Percentiles rank a stretch among this genome's conserved stretches.
Evolutionary conservation across 2,113 vertebrate genomes (phyloP).

Genomic region (Pitta sordida): DNA sequence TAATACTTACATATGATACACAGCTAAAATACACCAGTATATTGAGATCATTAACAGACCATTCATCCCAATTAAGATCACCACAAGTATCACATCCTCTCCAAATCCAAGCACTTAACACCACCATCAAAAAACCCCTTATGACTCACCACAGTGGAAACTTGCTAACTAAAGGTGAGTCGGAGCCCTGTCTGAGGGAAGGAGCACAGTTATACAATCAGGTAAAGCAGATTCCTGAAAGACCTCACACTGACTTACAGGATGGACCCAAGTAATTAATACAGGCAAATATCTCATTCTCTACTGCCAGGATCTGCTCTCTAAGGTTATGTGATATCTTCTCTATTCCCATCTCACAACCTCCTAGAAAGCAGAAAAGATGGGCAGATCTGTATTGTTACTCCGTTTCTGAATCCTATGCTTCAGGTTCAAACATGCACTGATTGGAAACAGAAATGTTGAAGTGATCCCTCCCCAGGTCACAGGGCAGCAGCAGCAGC

Average conservation of each 20-base stretch:
- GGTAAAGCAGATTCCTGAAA: not conserved
- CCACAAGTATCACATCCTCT: not conserved
- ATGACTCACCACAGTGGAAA: not conserved
- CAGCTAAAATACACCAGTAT: not conserved
- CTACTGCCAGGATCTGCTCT: not conserved
- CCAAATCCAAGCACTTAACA: not conserved
- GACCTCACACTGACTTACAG: not conserved
- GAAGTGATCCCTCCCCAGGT: not conserved
- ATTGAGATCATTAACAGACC: not conserved
- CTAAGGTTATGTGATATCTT: not conserved
- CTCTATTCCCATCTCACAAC: not conserved
- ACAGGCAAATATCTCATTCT: not conserved
- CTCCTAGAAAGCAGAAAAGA: not conserved
- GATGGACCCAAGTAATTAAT: not conserved
- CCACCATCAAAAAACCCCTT: not conserved
- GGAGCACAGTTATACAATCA: not conserved
- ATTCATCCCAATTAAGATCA: not conserved
- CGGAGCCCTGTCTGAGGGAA: not conserved
- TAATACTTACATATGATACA: not conserved
- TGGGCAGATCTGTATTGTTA: rapidly evolving
- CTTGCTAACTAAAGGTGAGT: not conserved
- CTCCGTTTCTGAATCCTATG: rapidly evolving
- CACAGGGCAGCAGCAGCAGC: not conserved
- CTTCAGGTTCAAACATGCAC: not conserved
- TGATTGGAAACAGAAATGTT: not conserved